Evolutionary conservation across 2,797 vertebrate species (phyloP).

Genomic region (Hemitrygon akajei): DNA sequence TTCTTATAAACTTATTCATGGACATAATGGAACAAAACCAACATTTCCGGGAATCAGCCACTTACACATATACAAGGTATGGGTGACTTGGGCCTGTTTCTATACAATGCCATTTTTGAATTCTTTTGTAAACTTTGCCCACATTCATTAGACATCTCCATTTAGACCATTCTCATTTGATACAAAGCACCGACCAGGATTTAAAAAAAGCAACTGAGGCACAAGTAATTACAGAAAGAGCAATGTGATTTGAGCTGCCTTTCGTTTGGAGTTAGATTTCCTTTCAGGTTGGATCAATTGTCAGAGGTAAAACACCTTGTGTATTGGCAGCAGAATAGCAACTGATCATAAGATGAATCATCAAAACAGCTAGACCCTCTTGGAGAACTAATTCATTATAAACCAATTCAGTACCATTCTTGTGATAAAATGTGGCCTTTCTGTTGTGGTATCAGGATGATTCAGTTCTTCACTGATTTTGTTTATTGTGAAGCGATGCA

Average conservation of each 20-base stretch:
- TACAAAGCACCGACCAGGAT: no score
- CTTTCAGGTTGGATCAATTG: neutral
- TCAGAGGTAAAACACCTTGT: neutral
- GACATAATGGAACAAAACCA: neutral
- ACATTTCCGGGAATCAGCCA: neutral
- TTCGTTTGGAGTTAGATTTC: neutral
- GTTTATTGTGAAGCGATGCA: neutral
- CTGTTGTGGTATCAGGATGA: slow-evolving; percentile 18
- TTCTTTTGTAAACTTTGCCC: neutral
- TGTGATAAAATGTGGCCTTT: neutral
- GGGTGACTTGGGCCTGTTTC: neutral
- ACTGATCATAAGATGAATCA: neutral
- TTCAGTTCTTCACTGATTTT: neutral
- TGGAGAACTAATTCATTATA: neutral
- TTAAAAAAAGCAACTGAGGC: neutral
- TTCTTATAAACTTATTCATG: neutral
- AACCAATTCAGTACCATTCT: neutral
- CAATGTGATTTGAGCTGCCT: neutral
- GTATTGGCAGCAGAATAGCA: neutral
- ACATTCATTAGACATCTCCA: no score
- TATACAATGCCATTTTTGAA: neutral
- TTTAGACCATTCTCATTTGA: no score
- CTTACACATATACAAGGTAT: no score
- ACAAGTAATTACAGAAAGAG: neutral
- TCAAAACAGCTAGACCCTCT: neutral